phyloP scores from a whole-genome alignment of 1,140 invertebrate genomes.

The Philotrypesis tridentata region DNA sequence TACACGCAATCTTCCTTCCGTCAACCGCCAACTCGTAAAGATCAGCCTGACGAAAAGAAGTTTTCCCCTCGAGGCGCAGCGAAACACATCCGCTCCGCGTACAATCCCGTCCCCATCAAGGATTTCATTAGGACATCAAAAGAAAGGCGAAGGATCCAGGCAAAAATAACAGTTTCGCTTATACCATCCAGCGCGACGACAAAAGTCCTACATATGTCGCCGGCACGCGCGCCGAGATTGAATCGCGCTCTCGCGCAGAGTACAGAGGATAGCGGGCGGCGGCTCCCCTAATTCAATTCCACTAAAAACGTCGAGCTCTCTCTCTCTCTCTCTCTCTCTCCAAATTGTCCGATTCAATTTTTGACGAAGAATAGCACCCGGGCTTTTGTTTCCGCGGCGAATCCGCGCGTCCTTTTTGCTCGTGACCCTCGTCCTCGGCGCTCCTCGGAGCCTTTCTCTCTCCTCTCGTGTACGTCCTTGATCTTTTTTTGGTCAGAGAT shows the following conservation, averaged over 20 bases:
- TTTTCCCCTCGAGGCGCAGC: neutral
- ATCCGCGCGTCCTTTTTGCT: neutral
- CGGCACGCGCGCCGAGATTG: conserved; percentile 18
- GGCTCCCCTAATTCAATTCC: conserved; percentile 39
- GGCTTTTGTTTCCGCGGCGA: conserved; percentile 31
- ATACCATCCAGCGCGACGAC: neutral
- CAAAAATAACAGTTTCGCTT: conserved; percentile 24
- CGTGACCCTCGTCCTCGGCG: neutral
- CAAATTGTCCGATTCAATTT: conserved; percentile 49
- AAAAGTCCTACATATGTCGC: conserved; percentile 21
- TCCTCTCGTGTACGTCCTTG: neutral
- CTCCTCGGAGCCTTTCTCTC: neutral
- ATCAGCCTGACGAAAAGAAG: neutral
- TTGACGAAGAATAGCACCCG: conserved; percentile 30
- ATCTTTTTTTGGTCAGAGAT: conserved; percentile 35
- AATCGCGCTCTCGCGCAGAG: neutral
- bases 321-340: too few relatives aligned
- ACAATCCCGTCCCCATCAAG: neutral
- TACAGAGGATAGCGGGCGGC: neutral
- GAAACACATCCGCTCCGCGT: neutral
- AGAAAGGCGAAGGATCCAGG: neutral
- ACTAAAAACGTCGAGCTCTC: conserved; percentile 44
- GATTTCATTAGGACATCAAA: conserved; percentile 45
- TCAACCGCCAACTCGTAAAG: neutral
- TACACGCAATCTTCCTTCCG: neutral